These are phyloP conservation scores for Leptura quadrifasciata DNA, from an alignment of 2,888 invertebrate species.

Conservation along the genomic window DNA sequence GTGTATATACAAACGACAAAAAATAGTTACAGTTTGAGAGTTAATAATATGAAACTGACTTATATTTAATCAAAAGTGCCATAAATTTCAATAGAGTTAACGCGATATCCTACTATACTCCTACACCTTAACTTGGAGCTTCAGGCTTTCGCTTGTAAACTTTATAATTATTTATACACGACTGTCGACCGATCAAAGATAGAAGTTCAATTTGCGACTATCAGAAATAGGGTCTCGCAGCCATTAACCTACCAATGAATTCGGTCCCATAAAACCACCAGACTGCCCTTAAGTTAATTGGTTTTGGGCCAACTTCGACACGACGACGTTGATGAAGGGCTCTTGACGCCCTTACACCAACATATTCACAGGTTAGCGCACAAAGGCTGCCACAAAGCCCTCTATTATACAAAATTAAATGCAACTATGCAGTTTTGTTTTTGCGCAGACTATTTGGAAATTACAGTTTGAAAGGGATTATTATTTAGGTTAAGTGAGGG, in stretches of 20 bases:
- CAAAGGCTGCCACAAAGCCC: constrained; percentile 32
- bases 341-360: constrained; percentile 45
- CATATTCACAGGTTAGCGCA: constrained; percentile 47
- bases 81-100: too few relatives aligned
- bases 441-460: constrained; percentile 22
- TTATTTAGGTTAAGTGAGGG: constrained; percentile 29
- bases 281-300: constrained; percentile 55
- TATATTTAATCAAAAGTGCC: too few relatives aligned
- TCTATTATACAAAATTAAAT: constrained; percentile 34
- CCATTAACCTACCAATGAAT: constrained; percentile 41
- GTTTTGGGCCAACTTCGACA: constrained; percentile 52
- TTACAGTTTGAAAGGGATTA: constrained; percentile 15
- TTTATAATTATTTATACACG: constrained; percentile 30
- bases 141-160: neutral
- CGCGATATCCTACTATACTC: too few relatives aligned
- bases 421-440: constrained; percentile 45
- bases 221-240: constrained; percentile 39
- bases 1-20: too few relatives aligned
- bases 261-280: constrained; percentile 48
- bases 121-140: neutral
- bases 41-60: too few relatives aligned
- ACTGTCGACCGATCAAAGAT: constrained; percentile 24
- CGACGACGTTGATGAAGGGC: constrained; percentile 52
- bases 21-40: too few relatives aligned
- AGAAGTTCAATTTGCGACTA: constrained; percentile 36